These are phyloP conservation scores for Mythimna ferrago DNA, from an alignment of 2,888 invertebrate species.

Conservation along the genomic window DNA sequence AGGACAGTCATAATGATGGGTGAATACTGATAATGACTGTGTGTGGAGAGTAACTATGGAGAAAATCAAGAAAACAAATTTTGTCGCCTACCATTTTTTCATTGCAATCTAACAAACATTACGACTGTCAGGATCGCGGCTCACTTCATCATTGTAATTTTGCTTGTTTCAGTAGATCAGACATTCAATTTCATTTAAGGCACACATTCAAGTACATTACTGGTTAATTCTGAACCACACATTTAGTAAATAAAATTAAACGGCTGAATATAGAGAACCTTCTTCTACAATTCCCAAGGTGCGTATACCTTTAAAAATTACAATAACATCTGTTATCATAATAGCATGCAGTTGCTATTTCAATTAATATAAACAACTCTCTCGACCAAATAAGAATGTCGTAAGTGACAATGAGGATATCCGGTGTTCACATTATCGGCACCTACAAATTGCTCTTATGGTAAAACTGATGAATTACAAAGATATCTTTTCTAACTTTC, in stretches of 20 bases:
- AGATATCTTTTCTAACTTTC: slow-evolving; percentile 31
- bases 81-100: no score
- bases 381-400: neutral
- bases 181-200: no score
- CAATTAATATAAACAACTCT: slow-evolving; percentile 8
- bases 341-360: slow-evolving; percentile 4
- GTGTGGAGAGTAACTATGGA: no score
- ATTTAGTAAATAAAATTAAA: neutral
- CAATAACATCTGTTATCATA: neutral
- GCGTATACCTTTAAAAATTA: neutral
- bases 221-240: no score
- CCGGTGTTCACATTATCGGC: slow-evolving; percentile 40
- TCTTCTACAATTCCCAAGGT: neutral
- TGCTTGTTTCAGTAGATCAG: no score
- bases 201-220: no score
- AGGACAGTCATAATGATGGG: no score
- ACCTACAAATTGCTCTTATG: slow-evolving; percentile 25
- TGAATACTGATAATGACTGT: no score
- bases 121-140: no score
- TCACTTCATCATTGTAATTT: no score
- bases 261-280: neutral
- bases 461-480: slow-evolving; percentile 32
- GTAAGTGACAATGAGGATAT: slow-evolving; percentile 59
- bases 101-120: no score
- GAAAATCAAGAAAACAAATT: no score